Evolutionary conservation across 2,888 invertebrate genomes (phyloP).

Genomic region (Eumerus sabulonum): DNA sequence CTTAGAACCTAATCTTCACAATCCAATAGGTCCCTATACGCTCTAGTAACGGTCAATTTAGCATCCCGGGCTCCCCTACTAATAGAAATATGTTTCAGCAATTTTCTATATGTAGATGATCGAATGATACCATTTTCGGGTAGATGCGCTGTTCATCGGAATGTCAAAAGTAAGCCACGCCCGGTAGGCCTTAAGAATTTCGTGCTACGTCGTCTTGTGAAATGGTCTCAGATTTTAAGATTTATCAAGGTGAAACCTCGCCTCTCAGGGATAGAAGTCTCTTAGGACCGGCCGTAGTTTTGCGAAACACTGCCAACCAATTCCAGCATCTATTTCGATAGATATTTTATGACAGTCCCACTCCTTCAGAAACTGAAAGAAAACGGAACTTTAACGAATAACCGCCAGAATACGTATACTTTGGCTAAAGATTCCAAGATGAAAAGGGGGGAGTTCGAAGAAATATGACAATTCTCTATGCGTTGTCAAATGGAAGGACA

Average conservation of each 20-base stretch:
- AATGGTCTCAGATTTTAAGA: constrained; percentile 1
- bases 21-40: no score
- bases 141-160: not conserved
- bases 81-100: not conserved
- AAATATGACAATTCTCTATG: constrained; percentile 17
- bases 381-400: constrained; percentile 10
- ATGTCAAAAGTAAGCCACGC: not conserved
- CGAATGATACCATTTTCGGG: not conserved
- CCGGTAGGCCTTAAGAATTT: no score
- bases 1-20: no score
- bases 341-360: constrained; percentile 2
- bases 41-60: no score
- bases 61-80: no score
- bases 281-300: constrained; percentile 3
- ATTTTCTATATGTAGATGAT: not conserved
- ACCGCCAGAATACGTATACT: constrained; percentile 2
- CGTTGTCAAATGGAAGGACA: constrained; percentile 8
- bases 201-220: no score
- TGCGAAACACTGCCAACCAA: constrained; percentile 10
- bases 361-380: constrained; percentile 15
- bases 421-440: constrained; percentile 11
- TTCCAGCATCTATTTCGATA: not conserved
- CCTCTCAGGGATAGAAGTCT: constrained; percentile 14
- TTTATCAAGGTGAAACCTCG: not conserved
- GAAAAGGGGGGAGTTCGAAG: constrained; percentile 23